These are phyloP conservation scores for Drosophila micromelanica DNA, from an alignment of 1,140 invertebrate species.

Conservation along the genomic window DNA sequence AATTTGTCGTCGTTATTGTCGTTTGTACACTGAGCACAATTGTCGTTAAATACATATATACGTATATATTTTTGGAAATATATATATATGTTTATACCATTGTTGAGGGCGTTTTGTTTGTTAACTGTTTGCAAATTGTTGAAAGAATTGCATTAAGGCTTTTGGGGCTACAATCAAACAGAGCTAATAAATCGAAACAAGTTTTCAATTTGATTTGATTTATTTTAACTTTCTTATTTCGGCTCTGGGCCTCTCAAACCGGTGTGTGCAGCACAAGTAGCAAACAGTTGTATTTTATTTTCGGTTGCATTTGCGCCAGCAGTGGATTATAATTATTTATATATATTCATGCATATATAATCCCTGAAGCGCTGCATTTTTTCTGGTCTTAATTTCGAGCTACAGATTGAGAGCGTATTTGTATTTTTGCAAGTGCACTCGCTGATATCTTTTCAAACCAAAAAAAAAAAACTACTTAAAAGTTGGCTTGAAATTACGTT, in stretches of 20 bases:
- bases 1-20: conserved; percentile 45
- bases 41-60: conserved; percentile 29
- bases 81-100: conserved; percentile 44
- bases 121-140: conserved; percentile 84
- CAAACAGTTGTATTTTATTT: conserved; percentile 83
- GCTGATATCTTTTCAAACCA: conserved; percentile 59
- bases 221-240: conserved; percentile 5
- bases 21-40: conserved; percentile 46
- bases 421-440: conserved; percentile 41
- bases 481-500: conserved; percentile 62
- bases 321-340: conserved; percentile 29
- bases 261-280: conserved; percentile 84
- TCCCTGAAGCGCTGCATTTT: conserved; percentile 64
- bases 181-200: conserved; percentile 17
- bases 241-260: conserved; percentile 59
- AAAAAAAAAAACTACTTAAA: conserved; percentile 9
- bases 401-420: conserved; percentile 70
- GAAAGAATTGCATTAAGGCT: conserved; percentile 84
- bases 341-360: conserved; percentile 14
- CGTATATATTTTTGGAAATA: conserved; percentile 18
- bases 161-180: conserved; percentile 32
- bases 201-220: background rate
- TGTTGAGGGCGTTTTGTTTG: conserved; percentile 79
- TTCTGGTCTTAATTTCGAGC: conserved; percentile 60
- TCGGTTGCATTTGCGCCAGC: conserved; percentile 63